Base-by-base conservation (phyloP, 2,888 invertebrate species). In the Thera britannica region DNA sequence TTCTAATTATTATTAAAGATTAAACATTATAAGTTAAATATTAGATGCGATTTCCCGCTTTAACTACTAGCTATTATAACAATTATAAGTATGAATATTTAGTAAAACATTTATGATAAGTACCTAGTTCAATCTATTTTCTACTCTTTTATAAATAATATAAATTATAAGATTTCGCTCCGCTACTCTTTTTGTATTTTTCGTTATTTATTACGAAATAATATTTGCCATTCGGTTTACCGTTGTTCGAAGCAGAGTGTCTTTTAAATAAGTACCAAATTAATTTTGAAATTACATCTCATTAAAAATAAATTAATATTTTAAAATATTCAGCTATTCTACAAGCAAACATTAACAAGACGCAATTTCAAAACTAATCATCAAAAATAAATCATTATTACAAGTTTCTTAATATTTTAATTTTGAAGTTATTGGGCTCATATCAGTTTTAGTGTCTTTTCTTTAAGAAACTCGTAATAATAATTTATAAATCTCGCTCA, bases 161-260 rank as follows among this genome's bases (percentile, higher is more conserved):
- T 48, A 71, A 74, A 69, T 61, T 23, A 71, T 66, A 69, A 41
- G 7, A 46, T 56, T 63, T 70, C 55, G 59, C 38, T 66, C 57
- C 66, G 60, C 68, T 74, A 74, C 49, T 75, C 51, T 74, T 74
- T 74, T 83, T 80, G 77, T 80, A 75, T 74, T 81, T 73, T 80
- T 82, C 80, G 58, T 69, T 77, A 76, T 78, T 82, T 78, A 82
- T 79, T 83, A 82, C 76, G 74, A 78, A 89, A 90, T 87, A 81
- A 82, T 87, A 89, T 83, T 67, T 75, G 83, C 82, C 67, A 77
- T 87, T 91, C 92, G 82, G 76, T 87, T 79, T 64, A 82, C 92
- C 92, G 72, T 91, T 86, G 72, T 89, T 81, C 88, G 80, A 88
- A 87, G 92, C 92, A 77, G 23, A 23, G 83, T 79, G 79, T 83